Conservation (phyloP, 2,888 invertebrate species). For the Sepiola atlantica region DNA sequence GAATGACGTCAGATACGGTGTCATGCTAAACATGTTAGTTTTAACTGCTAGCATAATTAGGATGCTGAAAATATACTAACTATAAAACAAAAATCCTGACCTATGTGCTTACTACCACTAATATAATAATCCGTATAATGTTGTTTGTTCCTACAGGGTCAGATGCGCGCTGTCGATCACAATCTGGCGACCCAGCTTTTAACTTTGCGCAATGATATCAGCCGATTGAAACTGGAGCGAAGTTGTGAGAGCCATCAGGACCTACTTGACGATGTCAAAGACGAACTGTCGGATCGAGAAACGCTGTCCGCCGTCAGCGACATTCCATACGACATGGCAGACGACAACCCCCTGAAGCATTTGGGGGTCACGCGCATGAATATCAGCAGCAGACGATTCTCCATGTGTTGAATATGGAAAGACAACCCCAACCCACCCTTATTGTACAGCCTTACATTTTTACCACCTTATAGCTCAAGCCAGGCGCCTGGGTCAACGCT, state of each 20-base stretch:
- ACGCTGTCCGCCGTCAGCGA: constrained; percentile 66
- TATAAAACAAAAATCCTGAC: no score
- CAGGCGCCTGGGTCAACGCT: no score
- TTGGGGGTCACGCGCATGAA: constrained; percentile 70
- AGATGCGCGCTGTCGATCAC: constrained; percentile 69
- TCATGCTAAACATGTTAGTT: no score
- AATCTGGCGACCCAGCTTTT: constrained; percentile 66
- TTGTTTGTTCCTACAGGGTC: constrained; percentile 57
- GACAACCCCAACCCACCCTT: no score
- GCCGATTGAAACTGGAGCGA: constrained; percentile 66
- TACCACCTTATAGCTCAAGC: no score
- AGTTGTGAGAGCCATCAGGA: constrained; percentile 68
- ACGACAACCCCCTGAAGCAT: constrained; percentile 65
- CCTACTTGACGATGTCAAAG: constrained; percentile 68
- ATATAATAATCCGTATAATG: neutral
- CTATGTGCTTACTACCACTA: no score
- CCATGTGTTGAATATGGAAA: constrained; percentile 55
- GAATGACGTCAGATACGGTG: no score
- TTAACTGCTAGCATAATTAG: no score
- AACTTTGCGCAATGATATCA: constrained; percentile 68
- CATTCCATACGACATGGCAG: constrained; percentile 57
- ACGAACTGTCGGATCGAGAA: constrained; percentile 65
- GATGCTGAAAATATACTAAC: no score
- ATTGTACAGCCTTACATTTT: no score
- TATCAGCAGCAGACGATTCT: constrained; percentile 66